phyloP scores from a whole-genome alignment of 2,888 invertebrate genomes.

The Blastobasis lacticolella region DNA sequence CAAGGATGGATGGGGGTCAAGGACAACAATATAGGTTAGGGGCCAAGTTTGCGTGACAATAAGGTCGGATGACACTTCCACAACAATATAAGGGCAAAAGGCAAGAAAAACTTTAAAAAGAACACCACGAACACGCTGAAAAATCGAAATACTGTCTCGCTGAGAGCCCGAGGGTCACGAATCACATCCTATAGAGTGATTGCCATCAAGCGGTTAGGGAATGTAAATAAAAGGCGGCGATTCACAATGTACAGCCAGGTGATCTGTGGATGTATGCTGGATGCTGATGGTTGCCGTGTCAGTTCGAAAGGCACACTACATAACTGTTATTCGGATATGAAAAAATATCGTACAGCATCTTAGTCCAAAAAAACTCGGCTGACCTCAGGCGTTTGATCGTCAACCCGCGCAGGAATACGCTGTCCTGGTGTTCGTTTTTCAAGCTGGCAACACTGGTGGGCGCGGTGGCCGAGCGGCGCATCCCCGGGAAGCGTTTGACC shows the following conservation, averaged over 20 bases:
- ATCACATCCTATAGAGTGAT: conserved; percentile 10
- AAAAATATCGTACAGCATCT: conserved; percentile 56
- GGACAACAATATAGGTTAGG: too few species aligned
- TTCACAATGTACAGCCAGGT: conserved; percentile 9
- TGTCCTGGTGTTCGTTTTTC: conserved; percentile 53
- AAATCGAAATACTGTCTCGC: neutral
- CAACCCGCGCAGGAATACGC: conserved; percentile 64
- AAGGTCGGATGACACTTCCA: too few species aligned
- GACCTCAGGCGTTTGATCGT: conserved; percentile 73
- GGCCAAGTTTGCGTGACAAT: too few species aligned
- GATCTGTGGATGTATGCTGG: neutral
- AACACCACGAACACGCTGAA: conserved; percentile 4
- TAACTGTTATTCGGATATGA: conserved; percentile 37
- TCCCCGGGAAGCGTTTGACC: conserved; percentile 43
- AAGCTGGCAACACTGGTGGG: conserved; percentile 53
- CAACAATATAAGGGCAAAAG: neutral
- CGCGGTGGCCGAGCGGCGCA: conserved; percentile 61
- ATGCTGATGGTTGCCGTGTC: conserved; percentile 34
- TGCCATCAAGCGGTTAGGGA: conserved; percentile 28
- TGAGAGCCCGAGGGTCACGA: neutral
- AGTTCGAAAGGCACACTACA: conserved; percentile 66
- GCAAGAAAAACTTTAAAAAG: neutral
- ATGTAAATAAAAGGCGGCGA: conserved; percentile 9
- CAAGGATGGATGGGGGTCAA: neutral
- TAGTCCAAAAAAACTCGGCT: conserved; percentile 53